Conservation (phyloP, 1,140 invertebrate species). For the Metaphire vulgaris region DNA sequence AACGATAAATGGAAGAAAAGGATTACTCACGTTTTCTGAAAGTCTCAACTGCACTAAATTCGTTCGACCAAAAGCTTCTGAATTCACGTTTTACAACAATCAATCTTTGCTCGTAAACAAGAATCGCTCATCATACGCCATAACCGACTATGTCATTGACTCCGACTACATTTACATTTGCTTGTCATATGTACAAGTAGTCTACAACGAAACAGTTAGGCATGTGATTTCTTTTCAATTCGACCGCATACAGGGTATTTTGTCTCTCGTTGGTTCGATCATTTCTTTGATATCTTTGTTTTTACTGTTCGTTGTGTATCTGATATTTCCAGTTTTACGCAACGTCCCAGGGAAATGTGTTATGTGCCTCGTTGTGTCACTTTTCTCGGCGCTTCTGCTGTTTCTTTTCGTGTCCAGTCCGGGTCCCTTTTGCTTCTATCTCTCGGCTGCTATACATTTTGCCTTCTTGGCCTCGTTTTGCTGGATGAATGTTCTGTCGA, state of each 20-base stretch:
- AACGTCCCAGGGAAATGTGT: slow-evolving; percentile 56
- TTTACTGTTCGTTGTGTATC: slow-evolving; percentile 46
- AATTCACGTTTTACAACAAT: slow-evolving; percentile 24
- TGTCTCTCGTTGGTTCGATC: slow-evolving; percentile 33
- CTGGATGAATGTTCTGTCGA: slow-evolving; percentile 59
- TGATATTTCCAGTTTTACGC: slow-evolving; percentile 47
- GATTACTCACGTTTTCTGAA: too few species aligned
- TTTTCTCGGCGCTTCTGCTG: slow-evolving; percentile 52
- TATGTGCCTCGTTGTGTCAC: slow-evolving; percentile 49
- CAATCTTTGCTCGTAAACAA: slow-evolving; percentile 12
- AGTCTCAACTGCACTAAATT: too few species aligned
- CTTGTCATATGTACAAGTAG: too few species aligned
- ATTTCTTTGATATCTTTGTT: slow-evolving; percentile 35
- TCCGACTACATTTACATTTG: too few species aligned
- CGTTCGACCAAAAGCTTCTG: too few species aligned
- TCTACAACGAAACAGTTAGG: not conserved
- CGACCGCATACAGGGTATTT: slow-evolving; percentile 28
- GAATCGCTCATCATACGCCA: slow-evolving; percentile 12
- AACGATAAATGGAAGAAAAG: too few species aligned
- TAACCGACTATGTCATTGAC: too few species aligned
- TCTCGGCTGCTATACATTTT: slow-evolving; percentile 55
- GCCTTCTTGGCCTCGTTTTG: slow-evolving; percentile 56
- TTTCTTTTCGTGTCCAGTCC: slow-evolving; percentile 35
- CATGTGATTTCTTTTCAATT: not conserved
- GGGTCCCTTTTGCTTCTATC: slow-evolving; percentile 32